Base-by-base conservation (phyloP, 2,113 vertebrate genomes). In the Myrmecobius fasciatus region DNA sequence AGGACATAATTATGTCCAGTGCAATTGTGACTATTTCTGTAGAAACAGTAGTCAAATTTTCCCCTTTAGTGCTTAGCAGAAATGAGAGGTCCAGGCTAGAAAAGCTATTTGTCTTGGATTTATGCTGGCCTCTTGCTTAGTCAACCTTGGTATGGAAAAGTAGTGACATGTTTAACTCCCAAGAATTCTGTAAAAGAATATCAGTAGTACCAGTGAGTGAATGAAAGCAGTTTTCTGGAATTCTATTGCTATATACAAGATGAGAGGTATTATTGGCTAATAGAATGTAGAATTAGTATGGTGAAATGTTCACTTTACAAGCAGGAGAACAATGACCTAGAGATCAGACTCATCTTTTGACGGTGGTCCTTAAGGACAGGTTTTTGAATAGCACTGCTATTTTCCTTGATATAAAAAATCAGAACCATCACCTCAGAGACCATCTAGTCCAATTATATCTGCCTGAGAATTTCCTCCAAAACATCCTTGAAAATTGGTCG, bases 101-200 rank as follows among this genome's bases (percentile, higher is more conserved):
- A 88, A 94, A 47, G 75, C 93, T 93, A 22, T 22, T n/a, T 24
- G 56, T 92, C 47, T 49, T 60, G 48, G 31, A 60, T 92, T 67
- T 48, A 5, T 36, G 26, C 47, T 60, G 54, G 17, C 12, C 89
- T 92, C 51, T 47, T 51, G 46, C 67, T 83, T 89, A 75, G 43
- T 47, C 43, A 95, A 48, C 26, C 26, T 94, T 25, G 89, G 53
- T 48, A n/a, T 52, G 48, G 67, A 93, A 93, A 92, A 89, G 93
- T 53, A 52, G 89, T 89, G 89, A 60, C n/a, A 7, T 0, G 0
- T n/a, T n/a, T 22, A 60, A 52, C 83, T 46, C 52, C 49, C 88
- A 25, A 48, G 5, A 51, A 83, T 48, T 49, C 20, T 52, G 11
- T 46, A 14, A n/a, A 75, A 83, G 49, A 83, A 94, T 47, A n/a